Evolutionary conservation across 2,113 vertebrate genomes (phyloP).

Genomic region (Aspiorhynchus laticeps): DNA sequence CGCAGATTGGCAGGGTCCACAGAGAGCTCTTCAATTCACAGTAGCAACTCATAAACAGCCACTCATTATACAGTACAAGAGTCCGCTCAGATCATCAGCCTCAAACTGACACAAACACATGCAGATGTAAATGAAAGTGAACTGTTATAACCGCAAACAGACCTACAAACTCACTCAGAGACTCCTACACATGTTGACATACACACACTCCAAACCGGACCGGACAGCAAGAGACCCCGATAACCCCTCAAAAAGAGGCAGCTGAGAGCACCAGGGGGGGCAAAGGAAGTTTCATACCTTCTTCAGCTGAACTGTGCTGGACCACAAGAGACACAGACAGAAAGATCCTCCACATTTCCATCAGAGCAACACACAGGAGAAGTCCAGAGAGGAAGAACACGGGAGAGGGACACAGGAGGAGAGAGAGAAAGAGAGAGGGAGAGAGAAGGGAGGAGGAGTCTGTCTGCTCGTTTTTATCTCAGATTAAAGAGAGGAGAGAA

Average conservation of each 20-base stretch:
- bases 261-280: constrained; percentile 55
- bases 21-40: constrained; percentile 56
- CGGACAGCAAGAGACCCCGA: not conserved
- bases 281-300: constrained; percentile 72
- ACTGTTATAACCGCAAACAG: not conserved
- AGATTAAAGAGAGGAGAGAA: constrained; percentile 57
- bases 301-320: constrained; percentile 78
- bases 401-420: constrained; percentile 61
- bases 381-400: constrained; percentile 71
- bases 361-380: constrained; percentile 66
- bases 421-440: constrained; percentile 48
- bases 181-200: not conserved
- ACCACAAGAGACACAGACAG: constrained; percentile 75
- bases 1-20: constrained; percentile 64
- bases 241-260: not conserved
- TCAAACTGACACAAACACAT: not conserved
- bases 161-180: not conserved
- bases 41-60: constrained; percentile 46
- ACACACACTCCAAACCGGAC: constrained; percentile 34
- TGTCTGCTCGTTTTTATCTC: constrained; percentile 68
- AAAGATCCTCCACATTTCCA: constrained; percentile 79
- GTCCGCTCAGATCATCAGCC: not conserved
- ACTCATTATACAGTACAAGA: constrained; percentile 29
- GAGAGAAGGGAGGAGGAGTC: constrained; percentile 67
- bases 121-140: not conserved